Base-by-base conservation (phyloP, 1,140 invertebrate genomes). In the Lerema accius region DNA sequence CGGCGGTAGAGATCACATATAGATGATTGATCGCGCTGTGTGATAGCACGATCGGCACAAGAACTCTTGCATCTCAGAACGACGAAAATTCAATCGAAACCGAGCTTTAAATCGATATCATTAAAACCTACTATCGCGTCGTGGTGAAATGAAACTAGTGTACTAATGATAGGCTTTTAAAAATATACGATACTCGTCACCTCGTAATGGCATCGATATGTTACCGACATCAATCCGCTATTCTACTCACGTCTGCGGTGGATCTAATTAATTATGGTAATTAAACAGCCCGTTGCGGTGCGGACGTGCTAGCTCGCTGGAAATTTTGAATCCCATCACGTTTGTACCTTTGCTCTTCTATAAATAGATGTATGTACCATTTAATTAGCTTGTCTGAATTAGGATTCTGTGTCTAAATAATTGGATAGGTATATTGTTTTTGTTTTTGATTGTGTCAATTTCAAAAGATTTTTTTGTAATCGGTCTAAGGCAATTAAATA, bases 201-300 rank as follows among this genome's bases (percentile, higher is more conserved):
- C 74, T 79, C 76, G 58, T 86, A 86, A 86, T 86, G 79, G 75
- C 79, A 71, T 80, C 80, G 78, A 89, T 89, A 88, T 81, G 85
- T 88, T 84, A 81, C 82, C 71, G 68, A 65, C 84, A 89, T 86
- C 86, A 85, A 85, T 86, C 82, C 70, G 78, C 84, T 63, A 87
- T 89, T 89, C 85, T 86, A 67, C 66, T 72, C 81, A 78, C 78
- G 86, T 86, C 83, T 78, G 72, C 77, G 73, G 78, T 63, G 79
- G 78, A 79, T 85, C 84, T 87, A 86, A 90, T 90, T 90, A 86
- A 88, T 90, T 90, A 86, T 84, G 79, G 84, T 86, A 90, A 90
- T 90, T 89, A 89, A 89, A 87, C 81, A 82, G 73, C 67, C 70
- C 71, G 74, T 75, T 76, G 65, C 73, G 77, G 72, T 60, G 72